Base-by-base conservation (phyloP, 2,797 vertebrate genomes). In the Fringilla coelebs region DNA sequence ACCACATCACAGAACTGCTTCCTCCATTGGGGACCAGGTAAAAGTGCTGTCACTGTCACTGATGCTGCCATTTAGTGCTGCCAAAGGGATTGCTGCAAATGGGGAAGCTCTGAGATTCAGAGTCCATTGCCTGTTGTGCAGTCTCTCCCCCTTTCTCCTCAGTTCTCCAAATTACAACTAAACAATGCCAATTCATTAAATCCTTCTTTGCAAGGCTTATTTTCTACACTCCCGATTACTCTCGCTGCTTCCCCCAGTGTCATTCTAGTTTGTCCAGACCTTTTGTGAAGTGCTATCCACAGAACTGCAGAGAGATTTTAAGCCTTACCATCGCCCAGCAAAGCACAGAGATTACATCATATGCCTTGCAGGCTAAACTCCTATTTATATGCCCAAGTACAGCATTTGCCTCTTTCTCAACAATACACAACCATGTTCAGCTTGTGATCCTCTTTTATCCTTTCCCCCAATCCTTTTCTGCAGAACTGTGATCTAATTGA, bases 271-370 rank as follows among this genome's bases (percentile, higher is more conserved):
- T 86, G 73, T 60, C 80, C 70, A 90, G 29, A 70, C 43, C 77
- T 66, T 75, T 84, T 32, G 31, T 86, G 45, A 86, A 52, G 29
- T 70, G 62, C 40, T 86, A 55, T 79, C 45, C 48, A 79, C 45
- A 81, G 60, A 95, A 76, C 45, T 40, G 51, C 65, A 78, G 13
- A 22, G 31, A 80, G 70, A 62, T 90, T 93, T 95, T 55, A 83
- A 84, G 88, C 55, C 25, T 88, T 70, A 46, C 85, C 62, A 45
- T 75, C 14, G 73, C 36, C 43, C 77, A 88, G 73, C 51, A 93
- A 49, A 94, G 58, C 62, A 89, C 36, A 91, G 55, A 81, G 90
- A 96, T 95, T 94, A 91, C 85, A 93, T 96, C 95, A 96, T 67
- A 57, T 12, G 4, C 93, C 93, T 96, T 79, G 90, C 88, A 95